These are phyloP conservation scores for Hydrolagus affinis DNA, from an alignment of 2,113 vertebrate genomes.

Conservation along the genomic window DNA sequence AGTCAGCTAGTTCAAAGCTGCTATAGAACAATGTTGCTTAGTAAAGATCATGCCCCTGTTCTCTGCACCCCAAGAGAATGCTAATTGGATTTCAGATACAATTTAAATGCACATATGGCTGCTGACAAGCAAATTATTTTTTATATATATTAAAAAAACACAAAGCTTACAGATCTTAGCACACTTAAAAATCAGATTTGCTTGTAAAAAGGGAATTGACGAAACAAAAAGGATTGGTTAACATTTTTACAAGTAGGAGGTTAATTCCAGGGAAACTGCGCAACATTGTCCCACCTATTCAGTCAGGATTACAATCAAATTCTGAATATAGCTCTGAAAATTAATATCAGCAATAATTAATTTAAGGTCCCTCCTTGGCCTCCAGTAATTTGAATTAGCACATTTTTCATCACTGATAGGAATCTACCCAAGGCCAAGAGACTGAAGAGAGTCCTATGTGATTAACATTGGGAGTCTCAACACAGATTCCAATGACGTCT, in stretches of 20 bases:
- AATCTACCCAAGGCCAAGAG: not conserved
- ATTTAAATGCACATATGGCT: not conserved
- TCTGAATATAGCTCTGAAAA: too few species aligned
- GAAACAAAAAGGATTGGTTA: not conserved
- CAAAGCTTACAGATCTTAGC: not conserved
- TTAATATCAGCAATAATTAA: too few species aligned
- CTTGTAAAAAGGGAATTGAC: not conserved
- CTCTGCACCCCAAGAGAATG: not conserved
- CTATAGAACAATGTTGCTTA: not conserved
- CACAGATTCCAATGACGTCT: too few species aligned
- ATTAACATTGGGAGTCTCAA: too few species aligned
- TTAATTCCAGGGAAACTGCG: too few species aligned
- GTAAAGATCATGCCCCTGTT: not conserved
- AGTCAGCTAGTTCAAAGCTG: not conserved
- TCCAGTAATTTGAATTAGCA: not conserved
- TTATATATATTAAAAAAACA: not conserved
- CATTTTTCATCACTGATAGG: not conserved
- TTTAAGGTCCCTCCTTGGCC: too few species aligned
- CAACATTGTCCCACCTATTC: too few species aligned
- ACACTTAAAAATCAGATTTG: not conserved
- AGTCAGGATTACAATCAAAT: too few species aligned
- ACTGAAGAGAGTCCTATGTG: not conserved
- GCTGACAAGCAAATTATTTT: not conserved
- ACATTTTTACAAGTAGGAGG: too few species aligned
- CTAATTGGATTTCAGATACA: not conserved